Evolutionary conservation across 1,140 invertebrate genomes (phyloP).

Genomic region (Grapholita molesta): DNA sequence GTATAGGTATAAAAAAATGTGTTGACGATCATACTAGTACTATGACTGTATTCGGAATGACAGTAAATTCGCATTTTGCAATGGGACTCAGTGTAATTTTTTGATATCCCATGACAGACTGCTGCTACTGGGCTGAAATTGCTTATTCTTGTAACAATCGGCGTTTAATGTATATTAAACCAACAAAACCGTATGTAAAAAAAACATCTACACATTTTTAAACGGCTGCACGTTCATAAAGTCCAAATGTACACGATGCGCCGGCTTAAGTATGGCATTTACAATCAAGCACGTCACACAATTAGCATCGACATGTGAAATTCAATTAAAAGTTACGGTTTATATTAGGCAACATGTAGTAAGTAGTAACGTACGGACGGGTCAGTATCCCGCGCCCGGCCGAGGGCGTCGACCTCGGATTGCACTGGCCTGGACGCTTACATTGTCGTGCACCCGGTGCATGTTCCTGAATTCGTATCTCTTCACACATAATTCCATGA

Average conservation of each 20-base stretch:
- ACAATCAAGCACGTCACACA: neutral
- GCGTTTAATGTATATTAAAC: no score
- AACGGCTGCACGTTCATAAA: neutral
- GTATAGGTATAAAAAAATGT: no score
- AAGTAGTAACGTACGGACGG: conserved; percentile 31
- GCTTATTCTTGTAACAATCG: no score
- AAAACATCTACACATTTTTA: neutral
- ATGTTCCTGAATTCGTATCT: conserved; percentile 37
- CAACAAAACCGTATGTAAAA: neutral
- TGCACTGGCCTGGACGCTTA: conserved; percentile 54
- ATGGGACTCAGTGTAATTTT: no score
- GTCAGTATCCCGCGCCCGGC: conserved; percentile 58
- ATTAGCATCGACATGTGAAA: conserved; percentile 12
- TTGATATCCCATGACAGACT: no score
- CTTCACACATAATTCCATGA: conserved; percentile 19
- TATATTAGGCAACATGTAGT: neutral
- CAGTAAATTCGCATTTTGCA: no score
- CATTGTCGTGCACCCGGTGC: conserved; percentile 49
- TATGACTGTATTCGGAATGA: no score
- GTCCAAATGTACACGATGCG: neutral
- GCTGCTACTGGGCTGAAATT: no score
- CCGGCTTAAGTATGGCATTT: neutral
- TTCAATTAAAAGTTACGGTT: conserved; percentile 14
- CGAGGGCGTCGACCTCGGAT: conserved; percentile 53
- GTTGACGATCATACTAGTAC: no score